phyloP scores from a whole-genome alignment of 30 jellyfish, hydroid and myxozoan genomes.

The Sanderia malayensis region DNA sequence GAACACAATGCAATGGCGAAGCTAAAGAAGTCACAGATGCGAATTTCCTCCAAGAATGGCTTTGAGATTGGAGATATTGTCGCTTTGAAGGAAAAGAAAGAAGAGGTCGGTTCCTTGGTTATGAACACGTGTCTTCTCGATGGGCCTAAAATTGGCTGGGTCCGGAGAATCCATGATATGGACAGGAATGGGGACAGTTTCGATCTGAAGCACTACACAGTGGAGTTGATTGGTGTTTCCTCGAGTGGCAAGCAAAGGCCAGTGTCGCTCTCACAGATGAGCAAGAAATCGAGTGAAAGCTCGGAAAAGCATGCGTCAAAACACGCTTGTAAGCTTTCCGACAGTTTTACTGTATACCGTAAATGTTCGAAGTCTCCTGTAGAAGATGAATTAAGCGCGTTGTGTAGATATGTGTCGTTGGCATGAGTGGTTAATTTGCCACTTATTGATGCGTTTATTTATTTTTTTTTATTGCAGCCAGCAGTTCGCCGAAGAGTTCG shows the following conservation, averaged over 20 bases:
- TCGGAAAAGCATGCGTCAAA: neutral
- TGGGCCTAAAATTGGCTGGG: slow-evolving; percentile 53
- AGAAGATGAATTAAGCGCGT: neutral
- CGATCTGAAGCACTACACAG: slow-evolving; percentile 41
- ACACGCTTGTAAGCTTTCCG: neutral
- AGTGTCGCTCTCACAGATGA: neutral
- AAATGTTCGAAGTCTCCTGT: too few species aligned
- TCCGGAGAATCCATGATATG: slow-evolving; percentile 19
- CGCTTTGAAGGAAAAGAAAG: slow-evolving; percentile 64
- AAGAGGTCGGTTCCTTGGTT: slow-evolving; percentile 74
- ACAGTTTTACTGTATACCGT: too few species aligned
- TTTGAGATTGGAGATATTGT: slow-evolving; percentile 77
- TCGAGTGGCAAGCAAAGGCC: neutral
- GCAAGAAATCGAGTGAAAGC: neutral
- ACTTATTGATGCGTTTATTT: neutral
- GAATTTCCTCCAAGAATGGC: slow-evolving; percentile 9
- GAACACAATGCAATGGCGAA: slow-evolving; percentile 32
- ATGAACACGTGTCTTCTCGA: slow-evolving; percentile 30
- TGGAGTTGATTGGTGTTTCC: slow-evolving; percentile 11
- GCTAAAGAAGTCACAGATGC: slow-evolving; percentile 9
- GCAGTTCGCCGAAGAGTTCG: too few species aligned
- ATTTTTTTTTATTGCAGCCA: too few species aligned
- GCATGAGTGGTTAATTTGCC: neutral
- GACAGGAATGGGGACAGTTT: slow-evolving; percentile 22
- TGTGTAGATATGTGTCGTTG: neutral